phyloP scores from a whole-genome alignment of 2,888 invertebrate genomes.

The Tinea pellionella region DNA sequence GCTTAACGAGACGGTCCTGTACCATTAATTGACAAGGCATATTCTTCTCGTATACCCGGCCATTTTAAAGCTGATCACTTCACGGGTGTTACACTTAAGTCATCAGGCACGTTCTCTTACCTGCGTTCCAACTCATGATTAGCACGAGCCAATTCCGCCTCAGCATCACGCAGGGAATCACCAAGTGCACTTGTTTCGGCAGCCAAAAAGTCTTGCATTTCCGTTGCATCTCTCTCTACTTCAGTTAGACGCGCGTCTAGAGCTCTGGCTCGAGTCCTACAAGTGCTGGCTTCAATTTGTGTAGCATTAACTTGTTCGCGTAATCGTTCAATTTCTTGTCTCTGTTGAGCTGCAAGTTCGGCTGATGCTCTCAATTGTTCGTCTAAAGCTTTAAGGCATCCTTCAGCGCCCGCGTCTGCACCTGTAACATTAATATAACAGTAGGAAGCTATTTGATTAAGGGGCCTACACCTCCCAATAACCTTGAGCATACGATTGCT shows the following conservation, averaged over 20 bases:
- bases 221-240: constrained; percentile 81
- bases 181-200: constrained; percentile 84
- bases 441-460: no score
- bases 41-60: no score
- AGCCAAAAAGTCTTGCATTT: constrained; percentile 89
- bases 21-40: no score
- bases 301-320: constrained; percentile 55
- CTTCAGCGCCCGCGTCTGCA: constrained; percentile 70
- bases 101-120: no score
- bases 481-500: no score
- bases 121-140: constrained; percentile 48
- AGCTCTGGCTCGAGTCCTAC: constrained; percentile 74
- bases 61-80: no score
- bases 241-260: constrained; percentile 81
- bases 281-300: constrained; percentile 75
- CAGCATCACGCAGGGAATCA: constrained; percentile 83
- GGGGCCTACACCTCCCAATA: no score
- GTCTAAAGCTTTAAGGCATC: constrained; percentile 81
- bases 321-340: constrained; percentile 79
- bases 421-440: constrained; percentile 28
- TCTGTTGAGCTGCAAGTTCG: constrained; percentile 79
- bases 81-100: no score
- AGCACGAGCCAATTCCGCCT: constrained; percentile 68
- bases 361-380: constrained; percentile 80
- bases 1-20: no score